Base-by-base conservation (phyloP, 2,797 vertebrate genomes). In the Cichlasoma orientale region DNA sequence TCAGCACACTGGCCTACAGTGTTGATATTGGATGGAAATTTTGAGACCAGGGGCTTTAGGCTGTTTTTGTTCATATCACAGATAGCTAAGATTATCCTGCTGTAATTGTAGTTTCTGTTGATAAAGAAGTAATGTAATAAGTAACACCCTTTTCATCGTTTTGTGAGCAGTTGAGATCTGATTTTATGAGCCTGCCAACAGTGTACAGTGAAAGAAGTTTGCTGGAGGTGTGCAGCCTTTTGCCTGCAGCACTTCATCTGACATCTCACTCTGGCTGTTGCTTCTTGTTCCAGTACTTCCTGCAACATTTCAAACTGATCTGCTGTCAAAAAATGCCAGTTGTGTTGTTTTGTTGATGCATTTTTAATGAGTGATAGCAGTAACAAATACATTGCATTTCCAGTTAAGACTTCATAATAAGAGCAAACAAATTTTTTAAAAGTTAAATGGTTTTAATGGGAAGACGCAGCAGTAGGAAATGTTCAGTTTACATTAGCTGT, bases 401-500 rank as follows among this genome's bases (percentile, higher is more conserved):
- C 44, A 68, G 63, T 19, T 50, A 29, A 50, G 29, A 13, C 63
- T 68, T 68, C 4, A 14, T 50, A 50, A 29, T 66, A 47, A 68
- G 47, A 31, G 25, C 25, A 29, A 68, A 50, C 10, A 29, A 2
- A 31, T 31, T 68, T 50, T 50, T 68, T 41, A n/a, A 50, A 68
- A 68, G 44, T 68, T 68, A 50, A 13, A 50, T 68, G 25, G 63
- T 68, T 68, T 68, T 68, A 68, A 68, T 68, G 63, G 25, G 41
- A 68, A 68, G 41, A 29, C 6, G 23, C 16, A 66, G 16, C 61
- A 66, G 1, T 29, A 50, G 41, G 41, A 68, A 68, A 68, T 50
- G 25, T 68, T 50, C 11, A 1, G 18, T 50, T 31, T 50, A 25
- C 63, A 68, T 50, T 50, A 31, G 0, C 25, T 29, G 44, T n/a